Evolutionary conservation across 30 jellyfish, hydroid and myxozoan species (phyloP), one percentile per base, ranked within the genome.

Genomic region (Hydractinia symbiolongicarpus): DNA sequence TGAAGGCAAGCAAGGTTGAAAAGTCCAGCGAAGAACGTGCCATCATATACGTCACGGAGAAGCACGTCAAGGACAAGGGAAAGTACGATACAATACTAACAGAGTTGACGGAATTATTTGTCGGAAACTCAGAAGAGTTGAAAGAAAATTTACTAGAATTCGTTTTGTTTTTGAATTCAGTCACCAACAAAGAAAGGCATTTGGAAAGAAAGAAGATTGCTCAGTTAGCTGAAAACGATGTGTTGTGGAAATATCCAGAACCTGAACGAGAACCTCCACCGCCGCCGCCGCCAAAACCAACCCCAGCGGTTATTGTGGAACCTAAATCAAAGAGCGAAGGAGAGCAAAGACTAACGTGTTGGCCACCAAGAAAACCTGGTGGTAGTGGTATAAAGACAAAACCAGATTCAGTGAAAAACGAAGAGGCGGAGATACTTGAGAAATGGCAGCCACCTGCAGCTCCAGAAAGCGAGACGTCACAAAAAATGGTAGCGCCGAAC

Each of bases 331-430:
- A 69, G 9, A 61, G 9, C 51, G 14, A 52, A 20, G 84, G 76
- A 15, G 83, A 68, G 6, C 73, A 75, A 8, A 49, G 49, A 20
- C 15, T 79, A 15, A 53, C 90, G 10, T 71, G 90, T 52, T 88
- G 96, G 96, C 96, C 96, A 1, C 96, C 95, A 9, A 66, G 88
- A 55, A 79, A 66, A 67, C 95, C 90, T 10, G 51, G 30, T 19
- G 72, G 54, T 5, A 79, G 53, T 8, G 88, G 80, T 8, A 53
- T 30, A 8, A 57, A 55, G 60, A 81, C 54, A 8, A 60, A 52
- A 30, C 86, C 55, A 77, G 57, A 75, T n/a, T 11, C 70, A 17
- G 54, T 11, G 50, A 79, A 78, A 2, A 75, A 53, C 17, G 56
- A 79, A 5, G 71, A 70, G 8, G 75, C 72, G 15, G 20, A 72